phyloP scores from a whole-genome alignment of 2,113 vertebrate species.

The Noturus placidus region DNA sequence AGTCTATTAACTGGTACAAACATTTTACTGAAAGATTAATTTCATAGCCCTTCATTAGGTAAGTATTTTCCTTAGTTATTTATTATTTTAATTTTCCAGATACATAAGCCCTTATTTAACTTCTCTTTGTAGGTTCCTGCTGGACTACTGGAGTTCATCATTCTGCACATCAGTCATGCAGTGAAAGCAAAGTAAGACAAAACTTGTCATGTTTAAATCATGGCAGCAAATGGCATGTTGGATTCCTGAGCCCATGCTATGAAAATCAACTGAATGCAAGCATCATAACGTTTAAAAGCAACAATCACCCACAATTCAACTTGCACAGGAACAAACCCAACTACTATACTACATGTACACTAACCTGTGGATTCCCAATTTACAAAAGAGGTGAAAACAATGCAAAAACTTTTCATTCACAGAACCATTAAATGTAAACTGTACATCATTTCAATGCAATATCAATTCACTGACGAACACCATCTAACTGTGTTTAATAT shows the following conservation, averaged over 20 bases:
- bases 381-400: conserved; percentile 6
- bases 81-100: conserved; percentile 17
- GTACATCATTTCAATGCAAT: conserved; percentile 7
- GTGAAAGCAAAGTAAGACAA: conserved; percentile 5
- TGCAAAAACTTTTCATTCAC: neutral
- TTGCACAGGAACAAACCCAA: conserved; percentile 20
- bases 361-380: neutral
- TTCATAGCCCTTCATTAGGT: conserved; percentile 35
- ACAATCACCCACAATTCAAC: conserved; percentile 16
- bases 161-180: neutral
- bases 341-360: neutral
- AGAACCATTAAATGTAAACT: neutral
- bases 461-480: neutral
- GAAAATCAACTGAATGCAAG: neutral
- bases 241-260: neutral
- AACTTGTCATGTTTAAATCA: neutral
- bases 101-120: conserved; percentile 45
- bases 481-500: neutral
- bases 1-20: neutral
- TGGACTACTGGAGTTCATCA: conserved; percentile 3
- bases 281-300: neutral
- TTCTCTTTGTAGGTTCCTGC: conserved; percentile 38
- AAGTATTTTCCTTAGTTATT: neutral
- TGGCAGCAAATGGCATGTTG: neutral
- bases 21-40: neutral